Evolutionary conservation across 2,113 vertebrate species (phyloP), one percentile per base, ranked within the genome.

Genomic region (Bostrychus sinensis): DNA sequence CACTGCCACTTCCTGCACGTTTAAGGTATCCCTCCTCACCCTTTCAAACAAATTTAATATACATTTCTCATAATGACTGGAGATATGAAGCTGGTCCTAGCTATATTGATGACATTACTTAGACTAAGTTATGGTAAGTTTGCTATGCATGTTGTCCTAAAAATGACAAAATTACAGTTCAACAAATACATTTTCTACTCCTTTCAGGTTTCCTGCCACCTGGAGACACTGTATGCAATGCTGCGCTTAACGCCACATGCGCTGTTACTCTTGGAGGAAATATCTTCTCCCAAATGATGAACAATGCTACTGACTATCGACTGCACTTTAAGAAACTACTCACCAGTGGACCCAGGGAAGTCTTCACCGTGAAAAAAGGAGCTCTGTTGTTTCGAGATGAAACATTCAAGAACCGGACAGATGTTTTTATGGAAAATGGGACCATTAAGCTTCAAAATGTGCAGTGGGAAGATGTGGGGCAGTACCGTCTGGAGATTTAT

Each of bases 41-140:
- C 19, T 1, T 16, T 12, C 10, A 1, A 30, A 30, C 30, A 32
- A 32, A 8, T 48, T 17, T 3, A 7, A 2, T n/a, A 45, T 19
- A 22, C 2, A 38, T 36, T 17, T 14, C 5, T 4, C 14, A 62
- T 30, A 19, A 20, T 60, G 2, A 56, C 23, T 20, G 0, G 34
- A 16, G 7, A 70, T 4, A 87, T 84, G 83, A 48, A 74, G 12
- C 20, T 41, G 6, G 1, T 61, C 61, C 0, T 81, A 22, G 4
- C 73, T 56, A 60, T 85, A 32, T 66, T 89, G 42, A 7, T 60
- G 42, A 61, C 75, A 19, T 13, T 78, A 41, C 45, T 41, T 41
- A 78, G 14, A 14, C 60, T 57, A 46, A 66, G 41, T 5, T 42
- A 75, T 26, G 86, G 86, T 89, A 84, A 87, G 7, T 23, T 25